These are phyloP conservation scores for Leucopsar rothschildi DNA, from an alignment of 2,113 vertebrate genomes.

Conservation along the genomic window DNA sequence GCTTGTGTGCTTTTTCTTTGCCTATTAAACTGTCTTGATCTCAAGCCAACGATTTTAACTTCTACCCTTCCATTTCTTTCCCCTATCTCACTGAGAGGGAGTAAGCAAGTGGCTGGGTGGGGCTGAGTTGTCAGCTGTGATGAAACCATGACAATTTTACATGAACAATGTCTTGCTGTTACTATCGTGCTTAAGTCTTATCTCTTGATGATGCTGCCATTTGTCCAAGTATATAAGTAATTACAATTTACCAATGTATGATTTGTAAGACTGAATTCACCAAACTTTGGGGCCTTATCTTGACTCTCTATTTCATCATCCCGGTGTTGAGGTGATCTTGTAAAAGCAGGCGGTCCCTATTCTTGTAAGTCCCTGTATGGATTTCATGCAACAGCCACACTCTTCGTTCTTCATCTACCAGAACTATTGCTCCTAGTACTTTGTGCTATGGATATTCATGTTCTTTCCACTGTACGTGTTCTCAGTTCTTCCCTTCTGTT, in stretches of 20 bases:
- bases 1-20: background rate
- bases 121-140: background rate
- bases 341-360: background rate
- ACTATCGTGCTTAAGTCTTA: background rate
- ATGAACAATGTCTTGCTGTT: rapidly evolving
- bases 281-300: background rate
- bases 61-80: background rate
- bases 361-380: background rate
- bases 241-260: background rate
- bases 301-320: background rate
- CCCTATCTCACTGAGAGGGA: background rate
- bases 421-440: background rate
- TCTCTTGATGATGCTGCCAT: background rate
- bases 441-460: background rate
- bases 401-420: background rate
- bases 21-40: background rate
- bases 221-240: background rate
- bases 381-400: background rate
- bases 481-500: background rate
- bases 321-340: background rate
- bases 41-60: background rate
- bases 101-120: rapidly evolving
- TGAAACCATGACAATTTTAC: background rate
- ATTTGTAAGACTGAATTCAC: background rate
- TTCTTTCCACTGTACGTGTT: rapidly evolving